phyloP scores from a whole-genome alignment of 2,113 vertebrate genomes.

The Pampusana beccarii region DNA sequence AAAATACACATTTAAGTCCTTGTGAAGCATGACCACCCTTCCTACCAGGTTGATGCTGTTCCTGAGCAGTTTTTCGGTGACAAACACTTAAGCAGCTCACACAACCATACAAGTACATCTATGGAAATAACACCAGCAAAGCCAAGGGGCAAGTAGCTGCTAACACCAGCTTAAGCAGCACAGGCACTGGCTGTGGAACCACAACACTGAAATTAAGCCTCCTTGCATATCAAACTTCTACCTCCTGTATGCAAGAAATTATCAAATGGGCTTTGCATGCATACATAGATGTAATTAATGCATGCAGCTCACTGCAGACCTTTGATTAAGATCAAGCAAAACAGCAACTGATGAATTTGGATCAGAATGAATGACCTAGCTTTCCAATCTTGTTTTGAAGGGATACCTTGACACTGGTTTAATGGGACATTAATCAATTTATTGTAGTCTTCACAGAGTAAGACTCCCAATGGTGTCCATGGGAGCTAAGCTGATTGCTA shows the following conservation, averaged over 20 bases:
- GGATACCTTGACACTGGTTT: background rate
- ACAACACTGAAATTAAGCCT: background rate
- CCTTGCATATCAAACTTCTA: background rate
- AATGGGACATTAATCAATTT: background rate
- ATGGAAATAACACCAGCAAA: background rate
- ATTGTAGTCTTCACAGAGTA: background rate
- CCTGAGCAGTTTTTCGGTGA: background rate
- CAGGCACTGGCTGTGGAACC: background rate
- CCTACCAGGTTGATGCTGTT: fast-evolving
- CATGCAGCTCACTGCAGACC: background rate
- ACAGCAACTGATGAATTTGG: background rate
- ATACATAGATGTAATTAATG: background rate
- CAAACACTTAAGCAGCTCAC: background rate
- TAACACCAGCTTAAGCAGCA: background rate
- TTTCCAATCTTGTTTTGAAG: background rate
- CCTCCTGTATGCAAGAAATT: background rate
- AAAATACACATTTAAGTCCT: background rate
- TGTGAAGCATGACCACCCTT: background rate
- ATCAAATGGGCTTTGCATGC: background rate
- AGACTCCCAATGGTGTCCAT: background rate
- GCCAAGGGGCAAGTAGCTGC: fast-evolving
- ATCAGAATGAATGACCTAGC: background rate
- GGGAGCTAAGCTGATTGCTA: background rate
- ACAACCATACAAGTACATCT: no score
- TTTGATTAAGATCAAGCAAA: constrained; percentile 10